These are phyloP conservation scores for Aphidius ervi DNA, from an alignment of 1,140 invertebrate genomes.

Conservation along the genomic window DNA sequence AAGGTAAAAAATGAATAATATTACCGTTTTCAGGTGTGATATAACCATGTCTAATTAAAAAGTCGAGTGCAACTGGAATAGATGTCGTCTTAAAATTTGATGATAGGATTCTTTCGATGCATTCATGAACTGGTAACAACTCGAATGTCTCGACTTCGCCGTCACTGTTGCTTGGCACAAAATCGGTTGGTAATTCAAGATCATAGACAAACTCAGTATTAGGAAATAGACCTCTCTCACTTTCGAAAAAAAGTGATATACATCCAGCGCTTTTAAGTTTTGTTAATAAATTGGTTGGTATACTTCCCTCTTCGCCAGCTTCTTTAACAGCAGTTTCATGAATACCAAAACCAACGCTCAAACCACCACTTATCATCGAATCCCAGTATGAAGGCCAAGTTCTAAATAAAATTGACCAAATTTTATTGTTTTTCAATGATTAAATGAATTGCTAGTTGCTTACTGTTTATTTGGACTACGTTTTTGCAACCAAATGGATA, in stretches of 20 bases:
- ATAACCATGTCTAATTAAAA: conserved; percentile 84
- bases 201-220: conserved; percentile 96
- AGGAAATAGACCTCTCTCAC: conserved; percentile 85
- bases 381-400: conserved; percentile 95
- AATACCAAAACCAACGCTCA: conserved; percentile 82
- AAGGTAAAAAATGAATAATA: conserved; percentile 3
- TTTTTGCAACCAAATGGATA: conserved; percentile 91
- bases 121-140: conserved; percentile 73
- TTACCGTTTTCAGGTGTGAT: conserved; percentile 85
- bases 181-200: conserved; percentile 83
- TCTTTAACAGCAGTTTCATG: conserved; percentile 88
- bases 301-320: conserved; percentile 88
- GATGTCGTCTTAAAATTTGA: conserved; percentile 90
- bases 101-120: conserved; percentile 73
- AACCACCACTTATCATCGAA: conserved; percentile 90
- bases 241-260: conserved; percentile 89
- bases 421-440: no score
- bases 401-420: conserved; percentile 9
- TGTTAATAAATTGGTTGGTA: conserved; percentile 67
- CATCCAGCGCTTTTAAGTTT: conserved; percentile 76
- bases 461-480: conserved; percentile 80
- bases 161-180: conserved; percentile 84
- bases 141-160: conserved; percentile 91
- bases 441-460: no score
- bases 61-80: conserved; percentile 84